A percentile compares a stretch with the other conserved stretches of the same genome.
Conservation (phyloP, 2,113 vertebrate species). For the Esox niger region DNA sequence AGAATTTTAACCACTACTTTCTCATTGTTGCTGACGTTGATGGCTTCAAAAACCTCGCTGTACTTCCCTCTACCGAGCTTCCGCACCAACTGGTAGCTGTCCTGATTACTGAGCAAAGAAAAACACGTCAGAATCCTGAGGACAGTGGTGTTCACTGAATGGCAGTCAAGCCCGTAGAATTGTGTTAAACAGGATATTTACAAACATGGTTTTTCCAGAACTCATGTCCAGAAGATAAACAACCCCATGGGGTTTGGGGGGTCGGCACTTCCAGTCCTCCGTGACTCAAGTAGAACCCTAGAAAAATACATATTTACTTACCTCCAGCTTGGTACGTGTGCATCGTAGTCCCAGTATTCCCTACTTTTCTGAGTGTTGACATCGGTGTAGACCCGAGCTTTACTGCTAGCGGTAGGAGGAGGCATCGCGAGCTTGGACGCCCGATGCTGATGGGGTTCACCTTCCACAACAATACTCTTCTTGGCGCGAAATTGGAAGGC, state of each 20-base stretch:
- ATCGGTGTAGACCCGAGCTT: constrained; percentile 94
- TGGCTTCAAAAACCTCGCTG: constrained; percentile 98
- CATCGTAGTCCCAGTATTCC: constrained; percentile 97
- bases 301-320: constrained; percentile 54
- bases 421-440: constrained; percentile 83
- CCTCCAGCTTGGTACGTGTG: constrained; percentile 95
- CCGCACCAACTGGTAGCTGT: constrained; percentile 96
- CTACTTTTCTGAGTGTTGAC: constrained; percentile 95
- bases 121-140: too few species aligned
- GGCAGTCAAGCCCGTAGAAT: not conserved
- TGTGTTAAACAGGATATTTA: not conserved
- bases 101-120: constrained; percentile 84
- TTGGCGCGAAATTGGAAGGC: constrained; percentile 50
- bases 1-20: constrained; percentile 98
- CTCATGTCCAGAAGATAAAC: too few species aligned
- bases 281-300: too few species aligned
- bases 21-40: constrained; percentile 98
- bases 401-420: constrained; percentile 90
- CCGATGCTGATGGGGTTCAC: constrained; percentile 54
- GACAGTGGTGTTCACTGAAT: not conserved
- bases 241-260: too few species aligned
- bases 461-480: constrained; percentile 51
- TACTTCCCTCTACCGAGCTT: constrained; percentile 97
- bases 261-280: too few species aligned
- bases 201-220: not conserved